These are phyloP conservation scores for Myodes glareolus DNA, from an alignment of 2,113 vertebrate genomes.

Conservation along the genomic window DNA sequence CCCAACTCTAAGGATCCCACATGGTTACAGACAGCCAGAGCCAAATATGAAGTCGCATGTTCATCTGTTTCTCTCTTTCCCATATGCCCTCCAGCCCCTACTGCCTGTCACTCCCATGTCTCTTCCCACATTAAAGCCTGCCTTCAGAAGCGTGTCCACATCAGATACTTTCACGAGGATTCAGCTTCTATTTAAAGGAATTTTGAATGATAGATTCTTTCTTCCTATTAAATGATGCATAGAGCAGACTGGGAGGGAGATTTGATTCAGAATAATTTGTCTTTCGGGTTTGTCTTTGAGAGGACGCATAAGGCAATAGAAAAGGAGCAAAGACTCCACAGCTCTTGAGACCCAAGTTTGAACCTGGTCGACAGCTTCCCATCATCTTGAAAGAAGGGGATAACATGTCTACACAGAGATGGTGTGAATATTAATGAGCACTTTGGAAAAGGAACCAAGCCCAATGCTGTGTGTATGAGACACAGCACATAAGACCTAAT, in stretches of 20 bases:
- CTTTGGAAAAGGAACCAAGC: conserved; percentile 44
- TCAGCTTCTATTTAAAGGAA: background rate
- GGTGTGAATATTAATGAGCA: conserved; percentile 37
- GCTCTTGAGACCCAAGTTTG: background rate
- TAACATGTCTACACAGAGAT: background rate
- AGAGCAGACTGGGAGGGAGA: background rate
- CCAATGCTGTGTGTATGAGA: background rate
- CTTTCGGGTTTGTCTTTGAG: conserved; percentile 22
- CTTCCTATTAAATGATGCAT: conserved; percentile 3
- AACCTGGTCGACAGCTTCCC: background rate
- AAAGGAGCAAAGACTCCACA: background rate
- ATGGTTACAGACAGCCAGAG: background rate
- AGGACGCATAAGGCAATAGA: background rate
- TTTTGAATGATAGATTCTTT: background rate
- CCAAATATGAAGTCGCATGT: background rate
- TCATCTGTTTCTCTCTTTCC: background rate
- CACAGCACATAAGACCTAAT: background rate
- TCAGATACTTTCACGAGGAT: background rate
- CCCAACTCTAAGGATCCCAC: background rate
- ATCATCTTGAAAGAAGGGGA: conserved; percentile 8
- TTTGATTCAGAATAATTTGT: conserved; percentile 27
- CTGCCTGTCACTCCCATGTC: too few relatives aligned
- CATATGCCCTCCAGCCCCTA: background rate
- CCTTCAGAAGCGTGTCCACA: background rate
- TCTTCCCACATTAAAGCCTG: background rate